A percentile compares a stretch with the other conserved stretches of the same genome.
Evolutionary conservation across 2,888 invertebrate genomes (phyloP).

Genomic region (Argyresthia goedartella): DNA sequence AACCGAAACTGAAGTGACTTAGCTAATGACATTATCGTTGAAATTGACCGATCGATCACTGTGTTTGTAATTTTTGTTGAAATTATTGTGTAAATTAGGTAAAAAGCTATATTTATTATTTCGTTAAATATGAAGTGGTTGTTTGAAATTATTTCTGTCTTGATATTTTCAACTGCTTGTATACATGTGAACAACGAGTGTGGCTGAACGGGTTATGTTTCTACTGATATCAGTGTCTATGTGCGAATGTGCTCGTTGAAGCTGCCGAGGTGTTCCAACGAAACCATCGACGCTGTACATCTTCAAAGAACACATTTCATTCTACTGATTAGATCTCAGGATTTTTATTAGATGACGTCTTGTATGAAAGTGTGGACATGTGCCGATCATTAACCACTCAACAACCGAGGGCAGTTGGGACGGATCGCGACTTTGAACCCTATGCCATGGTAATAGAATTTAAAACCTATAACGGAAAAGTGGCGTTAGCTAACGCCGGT

Average conservation of each 20-base stretch:
- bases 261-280: no score
- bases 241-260: no score
- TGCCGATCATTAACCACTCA: conserved; percentile 29
- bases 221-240: conserved; percentile 17
- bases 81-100: conserved; percentile 68
- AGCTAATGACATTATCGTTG: conserved; percentile 59
- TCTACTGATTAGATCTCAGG: conserved; percentile 14
- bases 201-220: conserved; percentile 43
- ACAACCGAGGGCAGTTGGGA: no score
- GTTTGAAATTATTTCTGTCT: conserved; percentile 69
- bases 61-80: conserved; percentile 69
- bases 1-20: conserved; percentile 62
- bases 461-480: no score
- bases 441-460: no score
- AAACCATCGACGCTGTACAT: neutral
- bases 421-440: no score
- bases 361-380: conserved; percentile 41
- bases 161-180: conserved; percentile 50
- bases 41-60: conserved; percentile 40
- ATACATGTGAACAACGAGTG: conserved; percentile 45
- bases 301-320: neutral
- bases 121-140: conserved; percentile 59
- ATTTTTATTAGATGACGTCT: conserved; percentile 1
- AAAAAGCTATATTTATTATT: conserved; percentile 65
- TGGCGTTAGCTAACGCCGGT: no score